Conservation (phyloP, 2,797 vertebrate species). For the Phoebastria nigripes region DNA sequence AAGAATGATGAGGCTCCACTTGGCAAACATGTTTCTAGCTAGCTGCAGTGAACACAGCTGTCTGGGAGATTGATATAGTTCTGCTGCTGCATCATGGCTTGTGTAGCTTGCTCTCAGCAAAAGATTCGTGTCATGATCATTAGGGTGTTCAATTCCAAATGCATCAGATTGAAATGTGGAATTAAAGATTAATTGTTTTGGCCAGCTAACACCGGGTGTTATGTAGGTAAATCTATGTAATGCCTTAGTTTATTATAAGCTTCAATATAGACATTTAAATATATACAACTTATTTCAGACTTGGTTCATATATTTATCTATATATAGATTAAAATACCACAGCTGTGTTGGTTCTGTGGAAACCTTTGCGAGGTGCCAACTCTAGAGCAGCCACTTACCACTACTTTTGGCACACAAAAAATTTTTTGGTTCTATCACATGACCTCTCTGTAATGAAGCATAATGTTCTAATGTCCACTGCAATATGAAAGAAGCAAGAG, state of each 20-base stretch:
- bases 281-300: background rate
- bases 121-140: background rate
- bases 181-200: background rate
- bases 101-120: background rate
- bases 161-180: background rate
- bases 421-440: background rate
- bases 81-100: background rate
- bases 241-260: background rate
- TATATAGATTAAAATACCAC: background rate
- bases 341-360: background rate
- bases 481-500: background rate
- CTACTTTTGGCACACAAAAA: background rate
- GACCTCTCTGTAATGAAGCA: background rate
- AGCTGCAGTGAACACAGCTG: background rate
- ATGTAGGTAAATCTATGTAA: background rate
- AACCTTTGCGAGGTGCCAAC: background rate
- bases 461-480: background rate
- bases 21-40: background rate
- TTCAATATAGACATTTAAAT: background rate
- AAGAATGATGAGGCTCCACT: background rate
- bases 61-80: background rate
- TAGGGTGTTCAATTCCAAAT: background rate
- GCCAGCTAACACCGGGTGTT: background rate
- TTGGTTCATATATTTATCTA: background rate
- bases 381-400: background rate